Base-by-base conservation (phyloP, 2,113 vertebrate species). In the Hyperopisus bebe region DNA sequence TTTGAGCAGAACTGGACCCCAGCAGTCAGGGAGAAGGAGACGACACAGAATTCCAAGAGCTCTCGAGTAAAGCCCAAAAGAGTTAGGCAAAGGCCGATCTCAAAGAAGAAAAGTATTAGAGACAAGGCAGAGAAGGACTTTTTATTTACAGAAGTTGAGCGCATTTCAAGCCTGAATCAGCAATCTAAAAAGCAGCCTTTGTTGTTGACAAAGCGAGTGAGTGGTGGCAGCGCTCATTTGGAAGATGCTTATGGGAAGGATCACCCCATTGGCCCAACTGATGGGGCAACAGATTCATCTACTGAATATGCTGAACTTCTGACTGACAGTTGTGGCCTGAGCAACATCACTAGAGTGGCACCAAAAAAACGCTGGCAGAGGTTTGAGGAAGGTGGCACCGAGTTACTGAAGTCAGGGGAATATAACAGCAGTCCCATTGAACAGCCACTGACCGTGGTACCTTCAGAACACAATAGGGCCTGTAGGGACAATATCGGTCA, bases 311-410 rank as follows among this genome's bases (percentile, higher is more conserved):
- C 91, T 51, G 89, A 90, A 15, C 94, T 58, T 24, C 0, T 70
- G 19, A n/a, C 50, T 24, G 87, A 88, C n/a, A 42, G 55, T 55
- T 39, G 55, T 53, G 46, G 55, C 27, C 82, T 93, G 91, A 96
- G 88, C 91, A 92, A 92, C 87, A 86, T 95, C 91, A 95, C 96
- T 92, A 93, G 94, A n/a, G 93, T 96, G 93, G 98, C 98, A 91
- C 98, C 98, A 92, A 98, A 99, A 95, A 99, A 99, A 92, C 97
- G 97, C 89, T 99, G 98, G 97, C 96, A 98, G 95, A 94, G 94
- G 92, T 95, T 97, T 89, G 97, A 97, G 92, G 96, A 95, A 93
- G 95, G 94, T 90, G 93, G 94, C 82, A 92, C 91, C 90, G 95
- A 93, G 88, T 90, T 89, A 46, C 42, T n/a, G 2, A 88, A 90